A percentile compares a stretch with the other conserved stretches of the same genome.
phyloP scores from a whole-genome alignment of 2,888 invertebrate species.

The Bellardia pandia region DNA sequence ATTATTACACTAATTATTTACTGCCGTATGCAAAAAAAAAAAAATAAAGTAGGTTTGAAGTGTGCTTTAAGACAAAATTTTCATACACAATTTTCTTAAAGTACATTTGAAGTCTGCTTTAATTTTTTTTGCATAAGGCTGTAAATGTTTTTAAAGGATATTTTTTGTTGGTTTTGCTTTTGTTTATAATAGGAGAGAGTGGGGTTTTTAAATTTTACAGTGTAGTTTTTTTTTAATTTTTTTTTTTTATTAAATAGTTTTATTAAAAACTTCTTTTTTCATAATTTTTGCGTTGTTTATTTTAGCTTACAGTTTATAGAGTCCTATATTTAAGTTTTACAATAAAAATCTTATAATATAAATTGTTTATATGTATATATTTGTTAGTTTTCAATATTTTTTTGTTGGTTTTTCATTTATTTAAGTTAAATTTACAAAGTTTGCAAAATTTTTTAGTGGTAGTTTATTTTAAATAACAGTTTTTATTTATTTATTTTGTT shows the following conservation, averaged over 20 bases:
- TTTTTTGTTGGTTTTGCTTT: constrained; percentile 40
- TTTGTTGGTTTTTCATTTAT: constrained; percentile 44
- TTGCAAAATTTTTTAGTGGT: constrained; percentile 65
- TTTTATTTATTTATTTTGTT: constrained; percentile 56
- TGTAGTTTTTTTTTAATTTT: constrained; percentile 67
- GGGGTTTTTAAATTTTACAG: constrained; percentile 68
- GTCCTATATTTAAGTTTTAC: constrained; percentile 69
- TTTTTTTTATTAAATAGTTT: constrained; percentile 66
- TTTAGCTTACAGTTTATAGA: constrained; percentile 72
- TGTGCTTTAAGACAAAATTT: too few species aligned
- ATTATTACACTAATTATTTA: constrained; percentile 53
- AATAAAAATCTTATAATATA: constrained; percentile 74
- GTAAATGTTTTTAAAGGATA: constrained; percentile 50
- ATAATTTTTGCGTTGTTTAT: constrained; percentile 68
- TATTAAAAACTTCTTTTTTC: constrained; percentile 56
- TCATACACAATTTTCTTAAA: too few species aligned
- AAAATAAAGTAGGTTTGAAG: too few species aligned
- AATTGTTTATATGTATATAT: constrained; percentile 63
- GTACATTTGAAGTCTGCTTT: too few species aligned
- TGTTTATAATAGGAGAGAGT: constrained; percentile 51
- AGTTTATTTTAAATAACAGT: constrained; percentile 59
- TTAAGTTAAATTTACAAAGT: constrained; percentile 70
- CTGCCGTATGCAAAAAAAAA: too few species aligned
- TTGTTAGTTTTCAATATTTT: constrained; percentile 47
- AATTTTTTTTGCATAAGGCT: too few species aligned